Evolutionary conservation across 2,113 vertebrate species (phyloP).

Genomic region (Ahaetulla prasina): DNA sequence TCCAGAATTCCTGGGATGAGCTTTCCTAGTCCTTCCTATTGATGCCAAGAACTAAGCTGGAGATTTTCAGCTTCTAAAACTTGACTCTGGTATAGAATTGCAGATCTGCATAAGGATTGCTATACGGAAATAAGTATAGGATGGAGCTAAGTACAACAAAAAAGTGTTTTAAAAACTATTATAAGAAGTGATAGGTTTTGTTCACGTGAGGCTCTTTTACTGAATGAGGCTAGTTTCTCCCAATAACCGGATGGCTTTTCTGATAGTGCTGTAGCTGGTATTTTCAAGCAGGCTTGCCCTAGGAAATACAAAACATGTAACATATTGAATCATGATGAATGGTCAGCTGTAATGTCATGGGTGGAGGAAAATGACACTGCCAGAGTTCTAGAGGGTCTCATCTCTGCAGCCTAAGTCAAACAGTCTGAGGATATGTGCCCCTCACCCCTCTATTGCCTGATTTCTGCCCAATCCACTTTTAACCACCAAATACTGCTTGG

Average conservation of each 20-base stretch:
- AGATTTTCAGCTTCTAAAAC: background rate
- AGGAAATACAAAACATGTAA: background rate
- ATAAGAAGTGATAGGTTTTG: background rate
- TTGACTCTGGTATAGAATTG: background rate
- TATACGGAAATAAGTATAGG: background rate
- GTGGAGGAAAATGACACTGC: background rate
- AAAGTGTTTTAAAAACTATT: background rate
- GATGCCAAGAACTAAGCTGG: background rate
- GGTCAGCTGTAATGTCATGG: background rate
- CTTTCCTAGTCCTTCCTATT: background rate
- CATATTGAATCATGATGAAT: background rate
- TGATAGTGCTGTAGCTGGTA: slow-evolving; percentile 36
- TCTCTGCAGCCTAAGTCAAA: background rate
- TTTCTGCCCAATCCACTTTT: background rate
- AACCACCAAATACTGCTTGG: background rate
- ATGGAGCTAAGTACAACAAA: background rate
- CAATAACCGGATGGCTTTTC: slow-evolving; percentile 17
- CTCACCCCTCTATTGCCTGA: background rate
- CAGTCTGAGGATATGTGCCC: background rate
- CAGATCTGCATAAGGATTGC: background rate
- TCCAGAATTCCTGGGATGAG: background rate
- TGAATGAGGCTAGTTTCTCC: background rate
- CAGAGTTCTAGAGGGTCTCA: background rate
- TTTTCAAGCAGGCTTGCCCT: slow-evolving; percentile 19
- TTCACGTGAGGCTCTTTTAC: background rate